Evolutionary conservation across 2,888 invertebrate species (phyloP), one percentile per base, ranked within the genome.

Genomic region (Zele albiditarsus): DNA sequence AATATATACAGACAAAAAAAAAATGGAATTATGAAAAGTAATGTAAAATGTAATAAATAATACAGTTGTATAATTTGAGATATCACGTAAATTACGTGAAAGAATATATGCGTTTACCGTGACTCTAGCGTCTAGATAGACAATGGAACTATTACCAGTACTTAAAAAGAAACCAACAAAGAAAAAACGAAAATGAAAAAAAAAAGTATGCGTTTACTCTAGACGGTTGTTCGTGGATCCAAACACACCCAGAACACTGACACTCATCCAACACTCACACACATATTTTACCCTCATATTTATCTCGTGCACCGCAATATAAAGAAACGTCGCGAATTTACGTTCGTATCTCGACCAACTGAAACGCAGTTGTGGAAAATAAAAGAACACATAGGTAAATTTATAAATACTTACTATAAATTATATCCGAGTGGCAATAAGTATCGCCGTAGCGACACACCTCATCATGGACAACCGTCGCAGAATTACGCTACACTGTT

Each of bases 111-210:
- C 82, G 80, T 82, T 81, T 81, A 84, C 74, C 77, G 80, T 83
- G 81, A 83, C 80, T 78, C 79, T 84, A 84, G 83, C 79, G 80
- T 81, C 80, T 84, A 84, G 83, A 82, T 84, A 82, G 82, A 84
- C 83, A 82, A 81, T 82, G 81, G 84, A 84, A 80, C 81, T 84
- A 83, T 82, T 83, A 81, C 80, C 79, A 65, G 66, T 66, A 72
- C 14, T 33, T 31, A 58, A 14, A 38, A 68, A 68, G 20, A 42
- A 62, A 60, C 49, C 16, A 66, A 73, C 4, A 25, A 82, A 23
- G 31, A 63, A 66, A 27, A 16, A 42, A 14, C n/a, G 25, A 66
- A 46, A 20, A 53, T 53, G 23, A 16, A 46, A n/a, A 46, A 4
- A 8, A 46, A 72, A 72, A 27, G 60, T 73, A 73, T 42, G 31